Conservation (phyloP, 2,888 invertebrate species). For the Drosophila setosimentum region DNA sequence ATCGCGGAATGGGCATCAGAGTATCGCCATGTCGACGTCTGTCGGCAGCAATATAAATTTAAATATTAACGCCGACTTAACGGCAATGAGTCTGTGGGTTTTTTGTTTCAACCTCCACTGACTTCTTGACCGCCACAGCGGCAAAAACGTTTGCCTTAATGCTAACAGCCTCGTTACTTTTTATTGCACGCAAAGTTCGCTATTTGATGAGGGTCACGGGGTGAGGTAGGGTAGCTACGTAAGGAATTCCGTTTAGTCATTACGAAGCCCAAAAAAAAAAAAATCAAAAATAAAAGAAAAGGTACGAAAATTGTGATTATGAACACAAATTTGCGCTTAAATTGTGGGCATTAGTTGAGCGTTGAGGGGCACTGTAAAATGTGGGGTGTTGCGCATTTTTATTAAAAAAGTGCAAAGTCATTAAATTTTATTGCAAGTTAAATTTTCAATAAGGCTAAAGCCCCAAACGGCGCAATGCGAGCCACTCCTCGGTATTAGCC, state of each 20-base stretch:
- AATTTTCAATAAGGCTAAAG: slow-evolving; percentile 75
- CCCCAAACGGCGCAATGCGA: slow-evolving; percentile 16
- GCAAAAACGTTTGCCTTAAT: slow-evolving; percentile 71
- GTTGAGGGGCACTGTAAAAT: not conserved
- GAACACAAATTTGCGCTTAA: slow-evolving; percentile 77
- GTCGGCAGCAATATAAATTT: slow-evolving; percentile 73
- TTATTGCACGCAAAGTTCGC: slow-evolving; percentile 75
- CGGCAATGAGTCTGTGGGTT: slow-evolving; percentile 70
- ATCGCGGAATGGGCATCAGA: slow-evolving; percentile 1
- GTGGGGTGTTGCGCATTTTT: slow-evolving; percentile 46
- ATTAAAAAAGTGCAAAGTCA: slow-evolving; percentile 77
- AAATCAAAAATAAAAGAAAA: slow-evolving; percentile 53
- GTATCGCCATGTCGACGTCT: slow-evolving; percentile 19
- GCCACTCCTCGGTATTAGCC: slow-evolving; percentile 9
- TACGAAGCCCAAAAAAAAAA: slow-evolving; percentile 40
- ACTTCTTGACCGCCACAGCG: slow-evolving; percentile 57
- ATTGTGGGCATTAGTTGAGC: slow-evolving; percentile 53
- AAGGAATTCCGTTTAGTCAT: slow-evolving; percentile 69
- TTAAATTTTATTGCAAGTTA: slow-evolving; percentile 77
- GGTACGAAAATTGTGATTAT: slow-evolving; percentile 77
- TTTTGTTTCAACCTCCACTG: slow-evolving; percentile 52
- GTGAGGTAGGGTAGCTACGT: slow-evolving; percentile 2
- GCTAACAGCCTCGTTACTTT: slow-evolving; percentile 81
- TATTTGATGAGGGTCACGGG: slow-evolving; percentile 15
- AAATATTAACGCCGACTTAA: slow-evolving; percentile 78